phyloP scores from a whole-genome alignment of 2,113 vertebrate genomes.

The Carlito syrichta region DNA sequence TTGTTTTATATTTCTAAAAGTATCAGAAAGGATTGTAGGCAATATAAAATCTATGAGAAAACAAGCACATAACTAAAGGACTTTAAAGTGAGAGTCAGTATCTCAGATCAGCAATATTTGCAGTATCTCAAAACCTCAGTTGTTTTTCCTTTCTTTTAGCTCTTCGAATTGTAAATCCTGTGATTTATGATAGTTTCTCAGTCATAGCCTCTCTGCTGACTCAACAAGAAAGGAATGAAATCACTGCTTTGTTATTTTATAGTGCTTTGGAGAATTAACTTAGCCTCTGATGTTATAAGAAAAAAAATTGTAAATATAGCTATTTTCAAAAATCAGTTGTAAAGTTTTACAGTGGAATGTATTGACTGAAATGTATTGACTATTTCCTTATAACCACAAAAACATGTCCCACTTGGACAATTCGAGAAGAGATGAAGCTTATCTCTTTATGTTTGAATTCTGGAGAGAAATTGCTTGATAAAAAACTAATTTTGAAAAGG shows the following conservation, averaged over 20 bases:
- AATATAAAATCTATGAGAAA: not conserved
- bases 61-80: not conserved
- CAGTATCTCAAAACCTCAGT: not conserved
- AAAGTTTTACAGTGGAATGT: not conserved
- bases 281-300: not conserved
- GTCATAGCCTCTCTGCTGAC: not conserved
- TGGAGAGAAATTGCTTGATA: not conserved
- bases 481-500: not conserved
- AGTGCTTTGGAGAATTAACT: not conserved
- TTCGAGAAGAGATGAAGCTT: not conserved
- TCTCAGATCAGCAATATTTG: not conserved
- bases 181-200: not conserved
- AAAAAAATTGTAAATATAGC: not conserved
- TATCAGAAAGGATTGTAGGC: not conserved
- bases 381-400: not conserved
- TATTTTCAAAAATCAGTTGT: conserved; percentile 30
- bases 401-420: not conserved
- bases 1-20: not conserved
- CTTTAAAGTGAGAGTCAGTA: not conserved
- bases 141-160: not conserved
- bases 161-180: not conserved
- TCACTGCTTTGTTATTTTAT: conserved; percentile 13
- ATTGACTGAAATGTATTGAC: not conserved
- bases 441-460: conserved; percentile 29
- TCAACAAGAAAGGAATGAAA: not conserved